Conservation (phyloP, 2,113 vertebrate species). For the Stegastes partitus region DNA sequence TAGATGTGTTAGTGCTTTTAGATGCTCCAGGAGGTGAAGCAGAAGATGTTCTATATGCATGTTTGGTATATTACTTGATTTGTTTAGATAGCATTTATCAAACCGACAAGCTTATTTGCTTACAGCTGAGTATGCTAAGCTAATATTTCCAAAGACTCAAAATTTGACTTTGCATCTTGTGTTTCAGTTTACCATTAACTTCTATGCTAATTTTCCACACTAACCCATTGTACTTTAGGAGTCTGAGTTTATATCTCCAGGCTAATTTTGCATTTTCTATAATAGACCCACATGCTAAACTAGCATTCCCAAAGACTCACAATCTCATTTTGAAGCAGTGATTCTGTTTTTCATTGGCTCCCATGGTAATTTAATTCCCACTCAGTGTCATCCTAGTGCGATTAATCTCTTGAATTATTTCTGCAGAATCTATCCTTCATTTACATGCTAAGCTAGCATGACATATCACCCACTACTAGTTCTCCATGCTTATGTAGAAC, state of each 20-base stretch:
- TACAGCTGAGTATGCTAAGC: background rate
- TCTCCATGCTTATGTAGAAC: too few species aligned
- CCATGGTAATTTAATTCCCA: background rate
- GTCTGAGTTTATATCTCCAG: background rate
- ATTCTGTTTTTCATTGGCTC: background rate
- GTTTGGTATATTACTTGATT: background rate
- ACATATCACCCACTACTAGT: background rate
- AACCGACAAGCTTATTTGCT: background rate
- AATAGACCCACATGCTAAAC: constrained; percentile 3
- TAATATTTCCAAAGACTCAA: background rate
- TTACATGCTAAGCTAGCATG: background rate
- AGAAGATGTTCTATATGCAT: background rate
- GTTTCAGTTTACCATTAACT: background rate
- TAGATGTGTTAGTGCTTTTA: background rate
- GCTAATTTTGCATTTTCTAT: background rate
- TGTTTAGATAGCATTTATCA: background rate
- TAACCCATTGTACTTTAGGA: background rate
- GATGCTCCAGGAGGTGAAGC: background rate
- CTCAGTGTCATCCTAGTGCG: too few species aligned
- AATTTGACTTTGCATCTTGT: background rate
- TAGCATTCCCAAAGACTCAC: too few species aligned
- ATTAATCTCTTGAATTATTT: too few species aligned
- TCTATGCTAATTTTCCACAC: background rate
- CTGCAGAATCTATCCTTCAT: too few species aligned
- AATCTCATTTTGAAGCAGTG: too few species aligned